Evolutionary conservation across 2,888 invertebrate genomes (phyloP), one percentile per base, ranked within the genome.

Genomic region (Ormyrus nitidulus): DNA sequence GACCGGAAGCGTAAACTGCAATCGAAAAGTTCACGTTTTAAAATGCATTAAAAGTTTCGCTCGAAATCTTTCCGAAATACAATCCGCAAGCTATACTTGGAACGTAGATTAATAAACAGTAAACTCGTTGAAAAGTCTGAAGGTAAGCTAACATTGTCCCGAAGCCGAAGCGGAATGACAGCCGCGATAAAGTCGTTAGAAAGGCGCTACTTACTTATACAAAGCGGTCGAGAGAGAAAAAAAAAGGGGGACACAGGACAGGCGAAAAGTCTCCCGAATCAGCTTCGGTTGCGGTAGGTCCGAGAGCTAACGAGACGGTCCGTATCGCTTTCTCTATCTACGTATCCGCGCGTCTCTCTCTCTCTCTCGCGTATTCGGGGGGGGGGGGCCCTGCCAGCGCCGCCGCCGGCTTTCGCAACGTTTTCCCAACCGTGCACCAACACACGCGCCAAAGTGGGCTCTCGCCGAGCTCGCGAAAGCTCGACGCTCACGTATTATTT

Each of bases 401-500:
- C 49, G 64, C 49, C 64, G 64, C 64, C 34, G 10, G 64, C 13
- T 54, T 19, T 64, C 54, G 54, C 54, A 44, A 70, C 44, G 68
- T 68, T 68, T 54, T 68, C 54, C 53, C 44, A 54, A 46, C 34
- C 34, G 34, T 1, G 19, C 34, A 34, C 34, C 34, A 34, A 34
- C 34, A 34, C 34, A 34, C 69, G 19, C 77, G 80, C 75, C 59
- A 58, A 49, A 13, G 53, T 19, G 46, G 51, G 34, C 34, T 34
- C 34, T 34, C 34, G 34, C 34, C 34, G 34, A 34, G n/a, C 61
- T 13, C 13, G 77, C 59, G 64, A 71, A 80, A 70, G 76, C 81
- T 74, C 71, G 58, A 72, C 65, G 81, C 83, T 85, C 84, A 83
- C 84, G 85, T 84, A 85, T 85, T 85, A 85, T 86, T 86, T 85